Evolutionary conservation across 2,113 vertebrate genomes (phyloP).

Genomic region (Dermatemys mawii): DNA sequence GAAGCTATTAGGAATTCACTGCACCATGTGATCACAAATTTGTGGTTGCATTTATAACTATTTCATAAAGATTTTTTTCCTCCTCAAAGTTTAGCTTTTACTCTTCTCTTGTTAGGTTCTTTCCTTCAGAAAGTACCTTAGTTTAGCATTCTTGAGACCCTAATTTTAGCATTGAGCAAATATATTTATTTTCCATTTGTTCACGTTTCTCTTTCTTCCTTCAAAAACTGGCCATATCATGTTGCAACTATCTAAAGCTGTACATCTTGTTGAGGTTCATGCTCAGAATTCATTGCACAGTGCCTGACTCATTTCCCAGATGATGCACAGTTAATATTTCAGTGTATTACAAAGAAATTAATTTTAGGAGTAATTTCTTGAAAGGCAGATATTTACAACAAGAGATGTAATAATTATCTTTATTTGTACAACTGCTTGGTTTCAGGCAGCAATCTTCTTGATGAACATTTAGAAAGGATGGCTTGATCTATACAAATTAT

Average conservation of each 20-base stretch:
- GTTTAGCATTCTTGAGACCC: not conserved
- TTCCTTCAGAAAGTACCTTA: not conserved
- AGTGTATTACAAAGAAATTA: not conserved
- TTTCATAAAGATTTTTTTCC: not conserved
- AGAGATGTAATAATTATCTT: not conserved
- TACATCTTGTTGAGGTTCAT: not conserved
- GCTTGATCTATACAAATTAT: not conserved
- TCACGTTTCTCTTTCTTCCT: not conserved
- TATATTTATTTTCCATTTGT: not conserved
- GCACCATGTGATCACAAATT: not conserved
- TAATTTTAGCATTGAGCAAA: not conserved
- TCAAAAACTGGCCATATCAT: fast-evolving
- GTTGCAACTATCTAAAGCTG: not conserved
- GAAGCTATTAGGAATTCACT: not conserved
- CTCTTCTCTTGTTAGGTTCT: not conserved
- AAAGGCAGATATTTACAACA: not conserved
- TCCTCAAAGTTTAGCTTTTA: not conserved
- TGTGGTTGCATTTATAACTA: not conserved
- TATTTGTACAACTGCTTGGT: not conserved
- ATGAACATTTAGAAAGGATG: not conserved
- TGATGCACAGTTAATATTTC: not conserved
- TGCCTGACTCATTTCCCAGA: not conserved
- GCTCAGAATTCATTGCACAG: not conserved
- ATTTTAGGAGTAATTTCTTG: not conserved
- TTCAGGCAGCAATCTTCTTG: not conserved